Percentiles rank a stretch among this genome's conserved stretches.
phyloP scores from a whole-genome alignment of 2,113 vertebrate species.

The Odontophorus gujanensis region DNA sequence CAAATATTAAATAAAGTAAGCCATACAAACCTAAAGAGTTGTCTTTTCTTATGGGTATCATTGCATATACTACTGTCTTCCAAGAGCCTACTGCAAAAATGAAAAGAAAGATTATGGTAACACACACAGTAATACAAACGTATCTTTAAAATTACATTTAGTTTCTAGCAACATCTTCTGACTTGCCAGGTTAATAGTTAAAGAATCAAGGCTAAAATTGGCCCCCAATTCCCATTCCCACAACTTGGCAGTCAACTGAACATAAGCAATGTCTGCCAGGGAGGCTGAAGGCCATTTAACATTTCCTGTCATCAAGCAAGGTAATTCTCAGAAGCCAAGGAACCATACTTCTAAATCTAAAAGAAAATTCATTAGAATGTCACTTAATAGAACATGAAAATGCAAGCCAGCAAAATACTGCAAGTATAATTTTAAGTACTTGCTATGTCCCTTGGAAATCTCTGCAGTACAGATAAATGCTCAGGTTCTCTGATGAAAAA shows the following conservation, averaged over 20 bases:
- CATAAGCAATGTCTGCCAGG: background rate
- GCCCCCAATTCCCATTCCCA: background rate
- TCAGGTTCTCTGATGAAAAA: background rate
- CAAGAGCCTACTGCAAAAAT: slow-evolving; percentile 84
- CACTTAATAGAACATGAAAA: background rate
- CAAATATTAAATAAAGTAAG: slow-evolving; percentile 56
- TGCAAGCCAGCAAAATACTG: slow-evolving; percentile 8
- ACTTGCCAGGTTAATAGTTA: background rate
- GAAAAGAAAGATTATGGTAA: slow-evolving; percentile 69
- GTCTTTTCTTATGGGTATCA: slow-evolving; percentile 92
- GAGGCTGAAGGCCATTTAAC: background rate
- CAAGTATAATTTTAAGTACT: background rate
- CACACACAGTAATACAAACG: background rate
- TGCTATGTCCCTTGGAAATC: background rate
- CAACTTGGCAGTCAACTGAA: background rate
- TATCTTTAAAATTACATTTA: background rate
- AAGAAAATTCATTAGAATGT: background rate
- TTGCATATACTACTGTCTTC: slow-evolving; percentile 89
- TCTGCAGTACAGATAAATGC: background rate
- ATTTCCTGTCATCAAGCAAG: background rate
- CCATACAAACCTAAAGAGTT: slow-evolving; percentile 92
- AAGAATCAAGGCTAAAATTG: background rate
- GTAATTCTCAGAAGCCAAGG: slow-evolving; percentile 29
- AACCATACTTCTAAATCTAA: background rate
- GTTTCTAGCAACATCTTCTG: background rate